Conservation (phyloP, 92 coral and sea anemone genomes). For the Scolanthus callimorphus region DNA sequence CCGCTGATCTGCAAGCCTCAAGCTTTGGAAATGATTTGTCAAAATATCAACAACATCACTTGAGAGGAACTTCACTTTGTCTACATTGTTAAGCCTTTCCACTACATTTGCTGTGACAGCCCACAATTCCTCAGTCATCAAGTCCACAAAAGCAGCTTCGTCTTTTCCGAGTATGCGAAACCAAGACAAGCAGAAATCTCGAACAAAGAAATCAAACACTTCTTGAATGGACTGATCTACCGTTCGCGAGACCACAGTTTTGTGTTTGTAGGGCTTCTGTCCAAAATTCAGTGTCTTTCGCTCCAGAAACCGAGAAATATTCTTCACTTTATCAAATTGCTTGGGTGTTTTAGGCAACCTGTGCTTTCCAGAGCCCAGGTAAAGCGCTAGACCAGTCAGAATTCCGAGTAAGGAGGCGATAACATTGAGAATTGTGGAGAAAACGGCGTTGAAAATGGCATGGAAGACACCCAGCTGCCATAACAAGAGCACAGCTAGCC, state of each 20-base stretch:
- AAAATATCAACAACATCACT: slow-evolving; percentile 88
- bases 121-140: slow-evolving; percentile 92
- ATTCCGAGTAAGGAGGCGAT: slow-evolving; percentile 74
- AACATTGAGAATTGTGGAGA: slow-evolving; percentile 42
- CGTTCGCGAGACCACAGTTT: slow-evolving; percentile 74
- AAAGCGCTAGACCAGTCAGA: slow-evolving; percentile 64
- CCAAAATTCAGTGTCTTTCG: slow-evolving; percentile 55
- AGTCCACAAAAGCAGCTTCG: slow-evolving; percentile 87
- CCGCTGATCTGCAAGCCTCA: slow-evolving; percentile 84
- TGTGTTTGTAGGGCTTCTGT: slow-evolving; percentile 79
- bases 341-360: slow-evolving; percentile 71
- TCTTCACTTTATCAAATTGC: slow-evolving; percentile 44
- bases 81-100: slow-evolving; percentile 66
- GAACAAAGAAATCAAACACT: slow-evolving; percentile 85
- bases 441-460: slow-evolving; percentile 57
- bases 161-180: slow-evolving; percentile 88
- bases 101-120: slow-evolving; percentile 65
- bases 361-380: slow-evolving; percentile 78
- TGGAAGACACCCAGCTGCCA: slow-evolving; percentile 89
- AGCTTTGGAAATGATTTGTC: slow-evolving; percentile 86
- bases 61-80: slow-evolving; percentile 90
- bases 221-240: slow-evolving; percentile 93
- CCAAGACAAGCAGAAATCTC: slow-evolving; percentile 98
- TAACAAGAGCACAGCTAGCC: slow-evolving; percentile 30
- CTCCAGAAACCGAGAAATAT: slow-evolving; percentile 70